A percentile compares a stretch with the other conserved stretches of the same genome.
These are phyloP conservation scores for Danaus chrysippus DNA, from an alignment of 2,888 invertebrate species.

Conservation along the genomic window DNA sequence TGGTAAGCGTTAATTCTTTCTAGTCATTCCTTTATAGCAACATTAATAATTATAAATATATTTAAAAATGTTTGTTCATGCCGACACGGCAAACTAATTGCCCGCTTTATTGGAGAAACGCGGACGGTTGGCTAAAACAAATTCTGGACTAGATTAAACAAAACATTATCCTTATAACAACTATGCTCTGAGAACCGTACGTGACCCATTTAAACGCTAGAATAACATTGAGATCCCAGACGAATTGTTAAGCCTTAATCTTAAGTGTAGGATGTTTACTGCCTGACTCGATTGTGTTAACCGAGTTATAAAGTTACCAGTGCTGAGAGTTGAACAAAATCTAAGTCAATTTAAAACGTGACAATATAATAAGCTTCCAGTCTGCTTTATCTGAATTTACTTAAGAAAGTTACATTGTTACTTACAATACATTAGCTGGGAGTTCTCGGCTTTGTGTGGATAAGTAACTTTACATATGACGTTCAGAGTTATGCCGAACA, in stretches of 20 bases:
- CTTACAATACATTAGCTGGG: too few relatives aligned
- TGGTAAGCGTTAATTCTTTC: too few relatives aligned
- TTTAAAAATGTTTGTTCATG: too few relatives aligned
- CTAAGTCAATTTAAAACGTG: conserved; percentile 72
- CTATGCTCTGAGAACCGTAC: conserved; percentile 1
- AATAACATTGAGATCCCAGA: conserved; percentile 12
- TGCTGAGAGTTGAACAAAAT: conserved; percentile 58
- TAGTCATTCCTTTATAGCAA: too few relatives aligned
- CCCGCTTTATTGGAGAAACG: too few relatives aligned
- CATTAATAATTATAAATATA: too few relatives aligned
- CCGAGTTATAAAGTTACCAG: conserved; percentile 59
- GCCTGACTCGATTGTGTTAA: conserved; percentile 43
- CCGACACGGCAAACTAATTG: too few relatives aligned
- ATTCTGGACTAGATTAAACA: too few relatives aligned
- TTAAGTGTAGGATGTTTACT: conserved; percentile 23
- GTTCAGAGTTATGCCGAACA: too few relatives aligned
- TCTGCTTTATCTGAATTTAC: neutral
- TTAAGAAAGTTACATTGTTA: neutral
- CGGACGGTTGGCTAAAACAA: too few relatives aligned
- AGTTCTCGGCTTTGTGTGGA: too few relatives aligned
- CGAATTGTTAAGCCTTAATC: conserved; percentile 19
- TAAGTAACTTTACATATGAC: too few relatives aligned
- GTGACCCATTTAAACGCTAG: conserved; percentile 15
- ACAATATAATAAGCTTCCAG: conserved; percentile 66
- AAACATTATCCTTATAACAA: neutral